Conservation (phyloP, 2,113 vertebrate genomes). For the Phylloscopus trochiloides region DNA sequence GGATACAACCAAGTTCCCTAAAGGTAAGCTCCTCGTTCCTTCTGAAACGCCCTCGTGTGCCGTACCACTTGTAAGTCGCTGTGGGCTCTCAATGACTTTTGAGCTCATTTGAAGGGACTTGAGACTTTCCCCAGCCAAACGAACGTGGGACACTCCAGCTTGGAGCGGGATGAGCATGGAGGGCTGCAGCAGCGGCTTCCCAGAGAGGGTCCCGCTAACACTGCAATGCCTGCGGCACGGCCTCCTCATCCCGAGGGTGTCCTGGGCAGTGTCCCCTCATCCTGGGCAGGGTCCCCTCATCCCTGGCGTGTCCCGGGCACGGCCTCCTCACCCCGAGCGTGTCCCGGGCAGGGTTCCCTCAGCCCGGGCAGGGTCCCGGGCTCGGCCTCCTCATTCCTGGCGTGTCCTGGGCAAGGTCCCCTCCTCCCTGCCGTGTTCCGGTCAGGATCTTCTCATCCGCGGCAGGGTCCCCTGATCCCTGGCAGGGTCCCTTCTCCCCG, state of each 20-base stretch:
- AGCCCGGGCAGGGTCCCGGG: no score
- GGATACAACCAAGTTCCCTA: no score
- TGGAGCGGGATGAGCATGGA: rapidly evolving
- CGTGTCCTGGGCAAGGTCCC: no score
- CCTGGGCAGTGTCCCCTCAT: neutral
- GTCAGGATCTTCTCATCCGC: no score
- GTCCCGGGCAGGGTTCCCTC: no score
- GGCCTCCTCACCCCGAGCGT: neutral
- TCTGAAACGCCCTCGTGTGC: rapidly evolving
- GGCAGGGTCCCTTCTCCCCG: no score
- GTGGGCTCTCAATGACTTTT: neutral
- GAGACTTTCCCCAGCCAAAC: neutral
- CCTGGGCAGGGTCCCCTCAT: rapidly evolving
- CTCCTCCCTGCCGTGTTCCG: no score
- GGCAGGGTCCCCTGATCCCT: no score
- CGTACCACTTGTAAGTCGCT: rapidly evolving
- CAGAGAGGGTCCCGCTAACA: rapidly evolving
- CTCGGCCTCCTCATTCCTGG: no score
- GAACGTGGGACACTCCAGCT: no score
- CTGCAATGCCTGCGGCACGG: rapidly evolving
- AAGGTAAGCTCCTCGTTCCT: neutral
- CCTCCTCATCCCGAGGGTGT: no score
- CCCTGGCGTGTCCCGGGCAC: no score
- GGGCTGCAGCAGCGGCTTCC: neutral
- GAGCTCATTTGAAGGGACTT: neutral